Conservation (phyloP, 2,888 invertebrate genomes). For the Elegia similella region DNA sequence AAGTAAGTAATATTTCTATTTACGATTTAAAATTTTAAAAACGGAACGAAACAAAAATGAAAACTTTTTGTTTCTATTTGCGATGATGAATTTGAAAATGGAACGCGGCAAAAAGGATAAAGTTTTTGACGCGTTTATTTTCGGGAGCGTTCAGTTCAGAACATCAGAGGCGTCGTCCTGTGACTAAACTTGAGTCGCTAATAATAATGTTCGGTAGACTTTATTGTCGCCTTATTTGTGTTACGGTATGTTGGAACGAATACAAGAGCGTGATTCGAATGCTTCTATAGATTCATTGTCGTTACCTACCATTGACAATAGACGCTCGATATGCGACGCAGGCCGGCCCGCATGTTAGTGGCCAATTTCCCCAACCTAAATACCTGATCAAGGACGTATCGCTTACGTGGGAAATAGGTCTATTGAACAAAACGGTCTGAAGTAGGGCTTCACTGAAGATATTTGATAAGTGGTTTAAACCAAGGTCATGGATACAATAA, state of each 20-base stretch:
- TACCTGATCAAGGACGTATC: slow-evolving; percentile 65
- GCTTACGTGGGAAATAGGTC: slow-evolving; percentile 45
- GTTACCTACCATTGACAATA: slow-evolving; percentile 63
- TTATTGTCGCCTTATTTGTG: slow-evolving; percentile 70
- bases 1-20: slow-evolving; percentile 39
- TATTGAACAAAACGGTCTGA: slow-evolving; percentile 11
- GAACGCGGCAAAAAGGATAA: slow-evolving; percentile 26
- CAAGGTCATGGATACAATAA: not conserved
- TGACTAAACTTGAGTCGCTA: slow-evolving; percentile 54
- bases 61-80: not conserved
- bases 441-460: not conserved
- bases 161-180: slow-evolving; percentile 57
- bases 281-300: slow-evolving; percentile 56
- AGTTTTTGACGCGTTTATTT: slow-evolving; percentile 16
- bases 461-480: not conserved
- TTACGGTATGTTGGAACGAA: slow-evolving; percentile 79
- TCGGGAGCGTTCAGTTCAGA: slow-evolving; percentile 31
- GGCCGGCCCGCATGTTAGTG: slow-evolving; percentile 53
- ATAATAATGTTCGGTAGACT: slow-evolving; percentile 56
- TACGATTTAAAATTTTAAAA: slow-evolving; percentile 29
- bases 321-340: slow-evolving; percentile 62
- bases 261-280: slow-evolving; percentile 73
- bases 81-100: slow-evolving; percentile 27
- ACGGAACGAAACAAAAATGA: slow-evolving; percentile 28
- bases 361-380: slow-evolving; percentile 72